phyloP scores from a whole-genome alignment of 2,888 invertebrate genomes.

The Andrena hattorfiana region DNA sequence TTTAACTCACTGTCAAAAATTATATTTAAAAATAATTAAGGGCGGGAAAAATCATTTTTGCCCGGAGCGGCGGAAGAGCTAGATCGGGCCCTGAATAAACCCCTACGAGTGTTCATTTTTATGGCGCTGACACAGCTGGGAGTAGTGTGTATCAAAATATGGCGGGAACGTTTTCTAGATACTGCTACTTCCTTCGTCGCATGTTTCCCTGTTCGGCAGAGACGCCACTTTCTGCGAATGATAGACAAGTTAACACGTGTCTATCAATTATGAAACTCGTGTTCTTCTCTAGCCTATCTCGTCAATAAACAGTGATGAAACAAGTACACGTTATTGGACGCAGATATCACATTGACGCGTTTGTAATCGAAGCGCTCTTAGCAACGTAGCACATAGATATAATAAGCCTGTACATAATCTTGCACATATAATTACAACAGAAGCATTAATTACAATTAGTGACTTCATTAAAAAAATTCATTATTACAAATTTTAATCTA shows the following conservation, averaged over 20 bases:
- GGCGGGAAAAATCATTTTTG: too few species aligned
- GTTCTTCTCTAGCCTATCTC: neutral
- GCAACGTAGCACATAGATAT: neutral
- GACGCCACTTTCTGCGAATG: slow-evolving; percentile 74
- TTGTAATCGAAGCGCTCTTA: neutral
- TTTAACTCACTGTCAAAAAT: too few species aligned
- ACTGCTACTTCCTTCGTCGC: slow-evolving; percentile 56
- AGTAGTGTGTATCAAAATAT: slow-evolving; percentile 17
- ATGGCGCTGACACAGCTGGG: neutral
- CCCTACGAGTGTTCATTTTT: neutral
- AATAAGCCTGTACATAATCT: too few species aligned
- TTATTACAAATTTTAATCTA: neutral
- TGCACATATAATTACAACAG: too few species aligned
- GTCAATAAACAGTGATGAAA: neutral
- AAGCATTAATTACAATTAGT: neutral
- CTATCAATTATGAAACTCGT: slow-evolving; percentile 40
- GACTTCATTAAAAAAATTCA: neutral
- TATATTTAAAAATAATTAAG: too few species aligned
- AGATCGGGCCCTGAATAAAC: neutral
- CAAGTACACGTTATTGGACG: neutral
- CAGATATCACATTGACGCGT: neutral
- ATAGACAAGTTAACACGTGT: slow-evolving; percentile 70
- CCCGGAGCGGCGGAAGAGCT: too few species aligned
- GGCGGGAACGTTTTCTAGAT: slow-evolving; percentile 9
- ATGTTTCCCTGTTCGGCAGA: slow-evolving; percentile 63